These are phyloP conservation scores for Sminthopsis crassicaudata DNA, from an alignment of 2,113 vertebrate genomes.

Conservation along the genomic window DNA sequence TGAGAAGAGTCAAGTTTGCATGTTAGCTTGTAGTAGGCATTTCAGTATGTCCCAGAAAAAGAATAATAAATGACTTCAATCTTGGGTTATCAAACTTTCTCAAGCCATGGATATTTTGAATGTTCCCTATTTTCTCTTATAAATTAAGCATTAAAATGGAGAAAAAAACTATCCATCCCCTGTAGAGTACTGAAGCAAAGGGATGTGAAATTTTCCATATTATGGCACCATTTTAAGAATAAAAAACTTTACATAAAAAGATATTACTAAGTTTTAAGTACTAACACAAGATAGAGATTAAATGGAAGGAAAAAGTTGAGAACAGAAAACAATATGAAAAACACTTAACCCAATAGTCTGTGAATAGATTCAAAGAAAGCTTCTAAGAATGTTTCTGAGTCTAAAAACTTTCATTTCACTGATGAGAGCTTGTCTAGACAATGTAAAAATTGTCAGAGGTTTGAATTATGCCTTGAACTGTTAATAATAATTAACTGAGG, in stretches of 20 bases:
- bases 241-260: neutral
- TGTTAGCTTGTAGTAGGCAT: neutral
- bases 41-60: neutral
- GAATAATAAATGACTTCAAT: conserved; percentile 25
- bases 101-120: neutral
- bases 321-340: neutral
- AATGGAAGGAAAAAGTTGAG: neutral
- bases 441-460: neutral
- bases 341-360: neutral
- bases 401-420: neutral
- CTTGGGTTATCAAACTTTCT: neutral
- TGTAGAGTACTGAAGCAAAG: neutral
- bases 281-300: neutral
- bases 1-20: neutral
- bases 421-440: neutral
- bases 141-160: neutral
- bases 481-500: neutral
- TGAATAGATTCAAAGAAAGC: neutral
- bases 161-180: neutral
- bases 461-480: neutral
- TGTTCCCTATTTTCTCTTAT: neutral
- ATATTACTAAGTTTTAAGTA: neutral
- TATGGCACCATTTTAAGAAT: neutral
- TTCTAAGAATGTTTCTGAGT: neutral
- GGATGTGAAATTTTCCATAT: neutral